phyloP scores from a whole-genome alignment of 1,140 invertebrate genomes.

The Aphelenchoides fujianensis region DNA sequence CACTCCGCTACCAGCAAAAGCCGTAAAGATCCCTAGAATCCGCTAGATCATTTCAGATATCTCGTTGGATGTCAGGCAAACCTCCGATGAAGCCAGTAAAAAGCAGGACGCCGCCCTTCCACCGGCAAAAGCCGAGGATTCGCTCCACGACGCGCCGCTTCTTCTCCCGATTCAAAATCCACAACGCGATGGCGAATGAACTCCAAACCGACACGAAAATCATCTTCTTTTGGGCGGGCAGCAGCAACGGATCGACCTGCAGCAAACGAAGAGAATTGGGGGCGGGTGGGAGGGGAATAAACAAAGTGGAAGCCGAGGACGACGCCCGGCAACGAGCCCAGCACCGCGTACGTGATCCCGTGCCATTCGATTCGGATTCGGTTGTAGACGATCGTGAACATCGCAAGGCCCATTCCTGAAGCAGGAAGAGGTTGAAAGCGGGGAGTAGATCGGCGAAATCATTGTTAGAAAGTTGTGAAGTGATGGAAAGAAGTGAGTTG shows the following conservation, averaged over 20 bases:
- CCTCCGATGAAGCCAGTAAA: conserved; percentile 43
- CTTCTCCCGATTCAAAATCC: too few species aligned
- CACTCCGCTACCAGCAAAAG: conserved; percentile 55
- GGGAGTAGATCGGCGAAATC: too few species aligned
- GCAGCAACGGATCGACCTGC: conserved; percentile 33
- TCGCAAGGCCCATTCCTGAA: conserved; percentile 11
- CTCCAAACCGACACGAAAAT: conserved; percentile 42
- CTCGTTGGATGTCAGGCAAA: conserved; percentile 4
- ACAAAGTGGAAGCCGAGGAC: conserved; percentile 33
- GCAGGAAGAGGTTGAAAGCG: not conserved
- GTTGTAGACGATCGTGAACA: conserved; percentile 30
- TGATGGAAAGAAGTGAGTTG: too few species aligned
- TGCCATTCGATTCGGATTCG: conserved; percentile 42
- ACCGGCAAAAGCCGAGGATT: conserved; percentile 31
- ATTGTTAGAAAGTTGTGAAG: too few species aligned
- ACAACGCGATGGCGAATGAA: conserved; percentile 38
- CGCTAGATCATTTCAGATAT: not conserved
- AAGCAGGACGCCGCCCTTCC: too few species aligned
- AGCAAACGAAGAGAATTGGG: not conserved
- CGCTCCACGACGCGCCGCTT: conserved; percentile 28
- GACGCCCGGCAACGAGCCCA: conserved; percentile 36
- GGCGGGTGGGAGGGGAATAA: too few species aligned
- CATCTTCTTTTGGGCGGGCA: conserved; percentile 33
- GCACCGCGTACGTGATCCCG: conserved; percentile 31
- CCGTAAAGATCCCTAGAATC: conserved; percentile 52